Evolutionary conservation across 1,140 invertebrate species (phyloP).

Genomic region (Drosophila carrolli): DNA sequence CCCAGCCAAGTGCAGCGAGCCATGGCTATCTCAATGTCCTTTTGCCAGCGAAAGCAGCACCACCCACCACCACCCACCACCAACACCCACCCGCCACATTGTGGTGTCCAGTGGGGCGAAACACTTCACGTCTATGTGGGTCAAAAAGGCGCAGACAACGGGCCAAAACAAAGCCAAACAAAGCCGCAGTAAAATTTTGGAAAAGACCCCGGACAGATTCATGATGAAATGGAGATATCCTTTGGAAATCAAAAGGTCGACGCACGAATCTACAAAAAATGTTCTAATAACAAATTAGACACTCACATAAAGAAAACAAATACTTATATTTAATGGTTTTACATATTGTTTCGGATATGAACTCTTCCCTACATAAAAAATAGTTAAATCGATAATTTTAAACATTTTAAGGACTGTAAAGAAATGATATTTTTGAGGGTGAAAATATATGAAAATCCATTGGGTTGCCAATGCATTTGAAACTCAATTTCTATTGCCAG

Average conservation of each 20-base stretch:
- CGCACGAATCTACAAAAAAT: background rate
- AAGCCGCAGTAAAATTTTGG: conserved; percentile 6
- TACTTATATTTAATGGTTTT: no score
- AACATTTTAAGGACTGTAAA: no score
- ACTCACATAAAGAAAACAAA: no score
- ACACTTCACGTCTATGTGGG: conserved; percentile 56
- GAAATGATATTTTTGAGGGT: no score
- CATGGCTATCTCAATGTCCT: conserved; percentile 23
- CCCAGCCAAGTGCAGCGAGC: conserved; percentile 30
- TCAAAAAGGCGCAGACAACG: conserved; percentile 40
- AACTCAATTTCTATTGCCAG: no score
- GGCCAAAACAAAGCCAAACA: conserved; percentile 8
- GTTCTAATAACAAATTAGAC: no score
- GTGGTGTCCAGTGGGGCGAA: conserved; percentile 52
- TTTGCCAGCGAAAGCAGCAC: background rate
- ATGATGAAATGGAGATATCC: conserved; percentile 16
- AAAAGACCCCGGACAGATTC: background rate
- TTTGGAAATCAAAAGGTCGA: background rate
- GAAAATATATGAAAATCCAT: no score
- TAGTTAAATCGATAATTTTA: no score
- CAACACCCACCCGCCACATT: background rate
- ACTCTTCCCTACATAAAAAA: no score
- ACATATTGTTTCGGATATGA: no score
- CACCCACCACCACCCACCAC: background rate
- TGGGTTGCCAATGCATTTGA: no score